These are phyloP conservation scores for Notoglanidium macrostoma DNA, from an alignment of 2,797 vertebrate genomes.

Conservation along the genomic window DNA sequence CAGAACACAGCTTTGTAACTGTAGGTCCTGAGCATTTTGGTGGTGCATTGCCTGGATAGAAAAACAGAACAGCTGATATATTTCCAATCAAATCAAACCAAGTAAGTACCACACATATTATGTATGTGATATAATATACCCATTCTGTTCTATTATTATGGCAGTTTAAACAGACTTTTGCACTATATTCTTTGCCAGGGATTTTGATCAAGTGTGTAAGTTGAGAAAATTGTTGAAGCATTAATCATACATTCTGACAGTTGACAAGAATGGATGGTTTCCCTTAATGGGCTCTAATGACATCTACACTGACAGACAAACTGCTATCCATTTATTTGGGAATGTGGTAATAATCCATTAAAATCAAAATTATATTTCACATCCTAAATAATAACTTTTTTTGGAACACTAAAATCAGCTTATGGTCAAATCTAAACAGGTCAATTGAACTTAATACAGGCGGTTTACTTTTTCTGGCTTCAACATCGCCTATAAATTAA, in stretches of 20 bases:
- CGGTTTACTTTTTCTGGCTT: constrained; percentile 21
- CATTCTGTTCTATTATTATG: constrained; percentile 70
- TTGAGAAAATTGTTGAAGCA: constrained; percentile 64
- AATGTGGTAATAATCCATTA: constrained; percentile 31
- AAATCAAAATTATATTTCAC: constrained; percentile 29
- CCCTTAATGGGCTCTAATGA: constrained; percentile 36
- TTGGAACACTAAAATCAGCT: constrained; percentile 28
- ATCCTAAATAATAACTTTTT: constrained; percentile 12
- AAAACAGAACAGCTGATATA: constrained; percentile 65
- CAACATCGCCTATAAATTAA: constrained; percentile 23
- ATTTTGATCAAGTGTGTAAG: constrained; percentile 71
- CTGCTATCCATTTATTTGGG: constrained; percentile 32
- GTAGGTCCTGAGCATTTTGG: constrained; percentile 63
- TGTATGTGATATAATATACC: constrained; percentile 67
- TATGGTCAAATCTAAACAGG: constrained; percentile 28
- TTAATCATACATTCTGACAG: constrained; percentile 64
- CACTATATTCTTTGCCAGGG: constrained; percentile 64
- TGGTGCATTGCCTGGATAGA: constrained; percentile 65
- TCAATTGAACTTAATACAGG: constrained; percentile 21
- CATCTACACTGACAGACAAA: constrained; percentile 34
- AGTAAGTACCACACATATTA: constrained; percentile 66
- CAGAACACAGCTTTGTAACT: constrained; percentile 6
- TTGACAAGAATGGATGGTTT: constrained; percentile 53
- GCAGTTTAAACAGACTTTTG: constrained; percentile 70
- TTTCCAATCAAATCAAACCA: constrained; percentile 67